These are phyloP conservation scores for Oscheius myriophilus DNA, from an alignment of 2,888 invertebrate species.

Conservation along the genomic window DNA sequence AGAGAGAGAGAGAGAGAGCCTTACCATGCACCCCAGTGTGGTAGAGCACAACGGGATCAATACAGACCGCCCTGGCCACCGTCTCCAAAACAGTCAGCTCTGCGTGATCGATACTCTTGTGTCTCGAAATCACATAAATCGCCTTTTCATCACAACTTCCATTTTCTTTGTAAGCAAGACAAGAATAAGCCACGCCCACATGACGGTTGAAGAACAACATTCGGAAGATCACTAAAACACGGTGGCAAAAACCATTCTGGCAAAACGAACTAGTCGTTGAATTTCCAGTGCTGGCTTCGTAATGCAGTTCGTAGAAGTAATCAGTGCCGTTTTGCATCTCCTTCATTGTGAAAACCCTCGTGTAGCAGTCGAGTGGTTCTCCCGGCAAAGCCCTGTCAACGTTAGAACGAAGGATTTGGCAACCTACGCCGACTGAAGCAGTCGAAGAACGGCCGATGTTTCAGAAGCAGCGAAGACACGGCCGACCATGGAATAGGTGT, in stretches of 20 bases:
- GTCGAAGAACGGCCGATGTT: constrained; percentile 46
- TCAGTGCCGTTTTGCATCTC: constrained; percentile 38
- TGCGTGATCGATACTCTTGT: constrained; percentile 57
- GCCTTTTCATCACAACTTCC: constrained; percentile 56
- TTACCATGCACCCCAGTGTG: constrained; percentile 57
- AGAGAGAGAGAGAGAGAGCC: too few species aligned
- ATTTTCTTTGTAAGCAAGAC: constrained; percentile 46
- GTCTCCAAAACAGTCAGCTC: constrained; percentile 59
- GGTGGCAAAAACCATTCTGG: neutral
- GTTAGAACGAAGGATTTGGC: too few species aligned
- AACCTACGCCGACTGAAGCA: constrained; percentile 53
- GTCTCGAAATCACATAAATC: constrained; percentile 57
- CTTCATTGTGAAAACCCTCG: constrained; percentile 49
- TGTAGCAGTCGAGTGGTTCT: constrained; percentile 50
- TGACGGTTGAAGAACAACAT: constrained; percentile 61
- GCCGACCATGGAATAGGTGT: constrained; percentile 57
- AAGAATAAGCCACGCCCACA: constrained; percentile 58
- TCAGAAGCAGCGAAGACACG: constrained; percentile 43
- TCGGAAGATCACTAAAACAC: constrained; percentile 53
- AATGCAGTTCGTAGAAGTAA: constrained; percentile 51
- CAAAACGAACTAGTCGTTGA: constrained; percentile 46
- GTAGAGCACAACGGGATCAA: constrained; percentile 49
- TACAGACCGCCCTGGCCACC: constrained; percentile 54
- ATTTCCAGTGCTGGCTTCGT: constrained; percentile 48
- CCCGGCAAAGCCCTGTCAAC: constrained; percentile 50